A percentile compares a stretch with the other conserved stretches of the same genome.
These are phyloP conservation scores for Doris montereyensis DNA, from an alignment of 2,888 invertebrate species.

Conservation along the genomic window DNA sequence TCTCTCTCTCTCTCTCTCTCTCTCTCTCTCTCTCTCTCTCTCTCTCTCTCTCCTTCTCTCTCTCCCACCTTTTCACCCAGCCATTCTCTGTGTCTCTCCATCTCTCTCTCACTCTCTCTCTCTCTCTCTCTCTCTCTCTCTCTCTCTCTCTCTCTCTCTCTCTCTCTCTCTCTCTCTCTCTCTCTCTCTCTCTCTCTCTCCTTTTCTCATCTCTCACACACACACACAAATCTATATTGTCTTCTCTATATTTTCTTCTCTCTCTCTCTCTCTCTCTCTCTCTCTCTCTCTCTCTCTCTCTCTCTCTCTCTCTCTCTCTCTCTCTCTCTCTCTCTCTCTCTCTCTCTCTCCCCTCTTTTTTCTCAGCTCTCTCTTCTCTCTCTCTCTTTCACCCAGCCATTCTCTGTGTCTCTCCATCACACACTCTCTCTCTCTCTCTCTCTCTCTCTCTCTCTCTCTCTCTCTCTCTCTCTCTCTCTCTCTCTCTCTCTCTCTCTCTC, in stretches of 20 bases:
- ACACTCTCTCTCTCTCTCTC: not conserved
- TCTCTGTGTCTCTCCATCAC: not conserved
- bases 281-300: slow-evolving; percentile 14
- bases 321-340: slow-evolving; percentile 4
- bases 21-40: no score
- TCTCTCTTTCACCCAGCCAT: not conserved
- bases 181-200: no score
- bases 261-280: not conserved
- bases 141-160: not conserved
- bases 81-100: slow-evolving; percentile 9
- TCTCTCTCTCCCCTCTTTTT: not conserved
- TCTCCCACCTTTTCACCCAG: no score
- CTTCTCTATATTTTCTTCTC: not conserved
- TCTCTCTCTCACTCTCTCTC: not conserved
- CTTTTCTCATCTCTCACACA: not conserved
- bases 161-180: not conserved
- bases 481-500: not conserved
- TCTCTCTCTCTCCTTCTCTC: no score
- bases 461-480: slow-evolving; percentile 22
- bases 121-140: not conserved
- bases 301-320: not conserved
- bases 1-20: no score
- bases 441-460: slow-evolving; percentile 7
- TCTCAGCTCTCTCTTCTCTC: not conserved
- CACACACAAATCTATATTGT: not conserved